These are phyloP conservation scores for Leguminivora glycinivorella DNA, from an alignment of 1,140 invertebrate species.

Conservation along the genomic window DNA sequence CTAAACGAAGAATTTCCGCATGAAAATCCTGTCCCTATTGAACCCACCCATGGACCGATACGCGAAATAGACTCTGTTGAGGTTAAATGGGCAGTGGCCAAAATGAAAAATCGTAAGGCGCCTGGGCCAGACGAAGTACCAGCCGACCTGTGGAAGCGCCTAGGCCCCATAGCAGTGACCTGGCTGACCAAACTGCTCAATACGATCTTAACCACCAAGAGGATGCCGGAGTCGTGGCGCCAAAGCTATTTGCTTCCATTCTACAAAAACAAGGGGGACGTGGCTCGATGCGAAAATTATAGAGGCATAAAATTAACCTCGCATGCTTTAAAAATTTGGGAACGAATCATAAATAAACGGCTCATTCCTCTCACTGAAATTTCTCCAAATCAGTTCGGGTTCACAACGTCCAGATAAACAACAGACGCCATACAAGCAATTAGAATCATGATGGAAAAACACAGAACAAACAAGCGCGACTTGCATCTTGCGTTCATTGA, in stretches of 20 bases:
- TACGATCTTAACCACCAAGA: neutral
- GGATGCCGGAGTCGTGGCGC: slow-evolving; percentile 16
- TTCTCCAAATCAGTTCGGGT: neutral
- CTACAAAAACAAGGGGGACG: neutral
- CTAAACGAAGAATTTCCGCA: slow-evolving; percentile 35
- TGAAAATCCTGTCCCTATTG: neutral
- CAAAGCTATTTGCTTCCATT: slow-evolving; percentile 3
- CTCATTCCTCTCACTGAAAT: neutral
- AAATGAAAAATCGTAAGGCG: slow-evolving; percentile 15
- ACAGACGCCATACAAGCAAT: too few species aligned
- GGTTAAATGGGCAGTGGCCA: neutral
- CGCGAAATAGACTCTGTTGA: neutral
- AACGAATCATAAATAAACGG: neutral
- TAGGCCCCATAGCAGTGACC: neutral
- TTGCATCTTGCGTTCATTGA: too few species aligned
- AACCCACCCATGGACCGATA: neutral
- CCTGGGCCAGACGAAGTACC: slow-evolving; percentile 10
- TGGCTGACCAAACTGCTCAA: slow-evolving; percentile 16
- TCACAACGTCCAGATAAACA: neutral
- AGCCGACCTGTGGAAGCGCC: neutral
- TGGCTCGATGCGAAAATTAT: neutral
- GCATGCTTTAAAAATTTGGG: neutral
- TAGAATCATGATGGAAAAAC: too few species aligned
- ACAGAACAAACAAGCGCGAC: too few species aligned
- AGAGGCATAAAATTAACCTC: neutral